Percentiles rank a stretch among this genome's conserved stretches.
Evolutionary conservation across 2,797 vertebrate species (phyloP).

Genomic region (Fistularia commersonii): DNA sequence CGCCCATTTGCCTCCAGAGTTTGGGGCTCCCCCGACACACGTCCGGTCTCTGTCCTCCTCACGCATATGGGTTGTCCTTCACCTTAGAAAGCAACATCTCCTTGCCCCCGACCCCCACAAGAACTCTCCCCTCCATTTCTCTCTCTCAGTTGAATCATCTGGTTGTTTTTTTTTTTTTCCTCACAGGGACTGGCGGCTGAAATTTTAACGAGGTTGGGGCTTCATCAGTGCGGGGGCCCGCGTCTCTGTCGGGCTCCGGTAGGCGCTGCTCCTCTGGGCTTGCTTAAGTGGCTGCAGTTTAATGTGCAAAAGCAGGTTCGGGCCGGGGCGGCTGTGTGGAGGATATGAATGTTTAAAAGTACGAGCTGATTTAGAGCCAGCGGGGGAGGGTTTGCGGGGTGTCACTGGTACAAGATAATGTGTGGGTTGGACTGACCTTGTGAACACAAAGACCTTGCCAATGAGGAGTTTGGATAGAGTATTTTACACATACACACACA

Average conservation of each 20-base stretch:
- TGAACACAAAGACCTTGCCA: slow-evolving; percentile 9
- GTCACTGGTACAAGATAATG: slow-evolving; percentile 40
- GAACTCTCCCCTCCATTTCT: neutral
- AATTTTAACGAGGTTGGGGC: slow-evolving; percentile 68
- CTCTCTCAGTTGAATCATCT: slow-evolving; percentile 25
- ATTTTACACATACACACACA: too few relatives aligned
- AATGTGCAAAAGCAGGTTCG: slow-evolving; percentile 62
- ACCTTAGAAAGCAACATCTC: neutral
- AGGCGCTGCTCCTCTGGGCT: slow-evolving; percentile 64
- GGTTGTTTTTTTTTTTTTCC: slow-evolving; percentile 33
- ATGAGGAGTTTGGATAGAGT: too few relatives aligned
- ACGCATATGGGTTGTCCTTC: neutral
- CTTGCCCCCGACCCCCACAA: neutral
- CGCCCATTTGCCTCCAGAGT: too few relatives aligned
- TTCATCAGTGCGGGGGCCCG: slow-evolving; percentile 51
- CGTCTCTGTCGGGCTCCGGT: slow-evolving; percentile 61
- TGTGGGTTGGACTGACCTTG: slow-evolving; percentile 29
- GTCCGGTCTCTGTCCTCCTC: too few relatives aligned
- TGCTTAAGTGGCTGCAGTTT: slow-evolving; percentile 74
- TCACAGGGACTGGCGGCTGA: slow-evolving; percentile 44
- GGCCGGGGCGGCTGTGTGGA: slow-evolving; percentile 30
- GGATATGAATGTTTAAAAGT: slow-evolving; percentile 49
- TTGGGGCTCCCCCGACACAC: too few relatives aligned
- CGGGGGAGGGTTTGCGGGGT: slow-evolving; percentile 26
- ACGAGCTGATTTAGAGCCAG: slow-evolving; percentile 63